phyloP scores from a whole-genome alignment of 2,888 invertebrate genomes.

The Cryptophagus acutangulus region DNA sequence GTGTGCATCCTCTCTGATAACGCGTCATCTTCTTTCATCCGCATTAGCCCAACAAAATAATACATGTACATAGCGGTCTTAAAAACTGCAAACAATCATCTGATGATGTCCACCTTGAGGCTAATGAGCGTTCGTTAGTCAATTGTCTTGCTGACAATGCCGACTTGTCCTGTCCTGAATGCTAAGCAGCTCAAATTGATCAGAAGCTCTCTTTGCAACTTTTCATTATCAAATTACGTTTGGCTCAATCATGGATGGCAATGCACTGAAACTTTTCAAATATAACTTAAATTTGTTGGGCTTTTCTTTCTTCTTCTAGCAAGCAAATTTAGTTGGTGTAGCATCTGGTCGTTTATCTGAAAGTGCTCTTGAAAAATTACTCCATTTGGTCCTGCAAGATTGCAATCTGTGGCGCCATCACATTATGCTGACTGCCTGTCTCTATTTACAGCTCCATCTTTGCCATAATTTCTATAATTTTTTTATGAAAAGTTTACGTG shows the following conservation, averaged over 20 bases:
- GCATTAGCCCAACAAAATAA: constrained; percentile 3
- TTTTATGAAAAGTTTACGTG: no score
- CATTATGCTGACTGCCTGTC: constrained; percentile 9
- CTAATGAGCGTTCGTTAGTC: constrained; percentile 43
- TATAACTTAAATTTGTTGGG: no score
- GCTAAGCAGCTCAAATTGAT: constrained; percentile 33
- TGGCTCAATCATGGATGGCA: no score
- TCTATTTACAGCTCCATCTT: no score
- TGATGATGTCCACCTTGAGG: constrained; percentile 38
- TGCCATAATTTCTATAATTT: no score
- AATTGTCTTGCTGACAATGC: constrained; percentile 42
- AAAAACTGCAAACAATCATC: constrained; percentile 29
- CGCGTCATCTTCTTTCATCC: constrained; percentile 7
- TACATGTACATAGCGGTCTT: not conserved
- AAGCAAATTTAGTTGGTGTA: constrained; percentile 13
- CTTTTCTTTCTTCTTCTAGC: no score
- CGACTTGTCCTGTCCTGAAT: constrained; percentile 34
- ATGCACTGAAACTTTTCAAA: no score
- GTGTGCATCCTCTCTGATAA: constrained; percentile 36
- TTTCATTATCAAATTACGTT: constrained; percentile 31
- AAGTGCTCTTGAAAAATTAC: constrained; percentile 24
- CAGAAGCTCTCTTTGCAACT: no score
- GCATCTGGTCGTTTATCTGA: constrained; percentile 24
- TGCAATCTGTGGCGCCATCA: constrained; percentile 13
- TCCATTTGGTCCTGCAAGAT: constrained; percentile 23